phyloP scores from a whole-genome alignment of 1,140 invertebrate species.

The Scaptomyza pallida region DNA sequence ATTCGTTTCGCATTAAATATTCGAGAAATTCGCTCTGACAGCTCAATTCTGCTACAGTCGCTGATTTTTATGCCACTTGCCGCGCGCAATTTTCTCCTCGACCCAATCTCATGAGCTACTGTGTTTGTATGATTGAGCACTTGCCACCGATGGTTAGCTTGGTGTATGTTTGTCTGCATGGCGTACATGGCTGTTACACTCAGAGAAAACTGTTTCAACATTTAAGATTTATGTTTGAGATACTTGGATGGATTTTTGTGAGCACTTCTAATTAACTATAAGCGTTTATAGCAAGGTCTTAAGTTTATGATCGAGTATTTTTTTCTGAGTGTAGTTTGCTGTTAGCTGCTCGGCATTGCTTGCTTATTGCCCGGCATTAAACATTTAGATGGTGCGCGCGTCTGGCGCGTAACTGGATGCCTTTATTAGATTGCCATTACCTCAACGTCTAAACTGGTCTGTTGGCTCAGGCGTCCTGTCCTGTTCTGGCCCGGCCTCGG shows the following conservation, averaged over 20 bases:
- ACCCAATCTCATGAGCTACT: conserved; percentile 21
- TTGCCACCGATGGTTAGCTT: conserved; percentile 39
- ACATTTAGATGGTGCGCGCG: conserved; percentile 56
- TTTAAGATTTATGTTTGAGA: no score
- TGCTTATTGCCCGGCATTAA: conserved; percentile 66
- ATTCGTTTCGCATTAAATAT: conserved; percentile 65
- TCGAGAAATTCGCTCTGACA: conserved; percentile 66
- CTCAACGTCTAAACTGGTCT: conserved; percentile 8
- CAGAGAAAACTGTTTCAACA: no score
- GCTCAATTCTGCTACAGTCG: conserved; percentile 64
- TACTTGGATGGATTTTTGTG: no score
- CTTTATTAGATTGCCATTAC: conserved; percentile 65
- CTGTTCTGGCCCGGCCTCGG: background rate
- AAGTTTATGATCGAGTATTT: no score
- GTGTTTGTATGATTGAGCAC: conserved; percentile 69
- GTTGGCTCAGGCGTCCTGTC: background rate
- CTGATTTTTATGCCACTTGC: conserved; percentile 73
- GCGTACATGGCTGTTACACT: no score
- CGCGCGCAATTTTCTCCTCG: conserved; percentile 44
- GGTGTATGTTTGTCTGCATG: conserved; percentile 26
- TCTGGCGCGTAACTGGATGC: conserved; percentile 54
- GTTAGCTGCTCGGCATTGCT: conserved; percentile 15
- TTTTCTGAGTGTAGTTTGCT: conserved; percentile 14
- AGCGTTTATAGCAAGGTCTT: no score
- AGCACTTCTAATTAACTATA: no score